Conservation (phyloP, 2,888 invertebrate species). For the Dolichopus griseipennis region DNA sequence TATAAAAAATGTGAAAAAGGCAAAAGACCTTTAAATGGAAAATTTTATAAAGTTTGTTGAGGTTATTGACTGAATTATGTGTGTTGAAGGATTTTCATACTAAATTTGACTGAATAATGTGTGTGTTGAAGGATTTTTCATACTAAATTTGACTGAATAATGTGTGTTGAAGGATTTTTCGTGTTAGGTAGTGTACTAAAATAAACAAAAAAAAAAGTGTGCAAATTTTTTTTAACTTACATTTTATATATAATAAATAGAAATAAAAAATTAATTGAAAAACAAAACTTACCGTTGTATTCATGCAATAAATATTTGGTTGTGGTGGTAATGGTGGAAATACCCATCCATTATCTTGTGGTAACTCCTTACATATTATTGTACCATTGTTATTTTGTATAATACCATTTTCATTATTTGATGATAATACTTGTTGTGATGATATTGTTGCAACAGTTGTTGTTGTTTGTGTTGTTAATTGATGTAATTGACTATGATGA, state of each 20-base stretch:
- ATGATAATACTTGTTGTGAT: constrained; percentile 22
- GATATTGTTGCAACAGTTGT: constrained; percentile 23
- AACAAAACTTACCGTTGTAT: constrained; percentile 62
- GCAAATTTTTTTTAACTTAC: not conserved
- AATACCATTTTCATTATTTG: constrained; percentile 22
- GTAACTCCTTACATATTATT: constrained; percentile 57
- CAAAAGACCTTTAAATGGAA: too few species aligned
- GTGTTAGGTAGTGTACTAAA: too few species aligned
- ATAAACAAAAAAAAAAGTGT: not conserved
- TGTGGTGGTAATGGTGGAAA: constrained; percentile 72
- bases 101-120: too few species aligned
- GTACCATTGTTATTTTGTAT: constrained; percentile 33
- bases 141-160: too few species aligned
- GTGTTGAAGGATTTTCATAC: too few species aligned
- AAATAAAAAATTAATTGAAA: not conserved
- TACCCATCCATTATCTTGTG: constrained; percentile 62
- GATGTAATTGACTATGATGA: constrained; percentile 22
- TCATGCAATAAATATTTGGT: constrained; percentile 56
- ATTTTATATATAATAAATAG: not conserved
- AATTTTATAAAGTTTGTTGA: too few species aligned
- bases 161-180: too few species aligned
- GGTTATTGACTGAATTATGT: too few species aligned
- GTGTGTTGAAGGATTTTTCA: too few species aligned
- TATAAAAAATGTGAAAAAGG: too few species aligned
- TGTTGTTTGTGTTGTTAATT: constrained; percentile 25